phyloP scores from a whole-genome alignment of 2,113 vertebrate genomes.

The Mesocricetus auratus region DNA sequence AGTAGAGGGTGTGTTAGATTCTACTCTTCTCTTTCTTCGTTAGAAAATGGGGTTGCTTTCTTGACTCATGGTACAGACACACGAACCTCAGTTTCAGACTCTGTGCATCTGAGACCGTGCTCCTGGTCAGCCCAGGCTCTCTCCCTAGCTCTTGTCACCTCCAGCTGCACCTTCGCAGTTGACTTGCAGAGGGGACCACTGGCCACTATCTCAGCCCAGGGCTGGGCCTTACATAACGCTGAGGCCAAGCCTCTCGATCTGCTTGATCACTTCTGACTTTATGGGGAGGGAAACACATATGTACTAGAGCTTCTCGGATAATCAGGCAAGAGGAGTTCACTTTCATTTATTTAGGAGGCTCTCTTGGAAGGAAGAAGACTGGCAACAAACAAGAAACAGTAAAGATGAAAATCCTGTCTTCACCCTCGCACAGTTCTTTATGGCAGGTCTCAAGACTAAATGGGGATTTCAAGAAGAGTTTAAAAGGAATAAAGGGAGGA shows the following conservation, averaged over 20 bases:
- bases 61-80: background rate
- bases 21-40: background rate
- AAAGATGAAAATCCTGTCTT: background rate
- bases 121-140: background rate
- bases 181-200: conserved; percentile 64
- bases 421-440: background rate
- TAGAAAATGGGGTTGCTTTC: background rate
- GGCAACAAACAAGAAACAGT: background rate
- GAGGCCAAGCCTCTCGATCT: background rate
- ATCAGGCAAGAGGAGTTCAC: conserved; percentile 45
- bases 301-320: background rate
- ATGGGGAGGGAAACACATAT: conserved; percentile 47
- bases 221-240: conserved; percentile 33
- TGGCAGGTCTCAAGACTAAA: background rate
- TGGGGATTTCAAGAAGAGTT: conserved; percentile 27
- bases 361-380: background rate
- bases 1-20: no score
- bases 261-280: background rate
- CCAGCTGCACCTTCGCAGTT: background rate
- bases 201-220: conserved; percentile 48
- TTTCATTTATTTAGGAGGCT: conserved; percentile 43
- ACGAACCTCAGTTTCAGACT: background rate
- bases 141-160: background rate
- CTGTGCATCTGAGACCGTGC: background rate
- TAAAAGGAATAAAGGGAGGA: background rate